Conservation (phyloP, 2,797 vertebrate genomes). For the Ctenochaetus hawaiiensis region DNA sequence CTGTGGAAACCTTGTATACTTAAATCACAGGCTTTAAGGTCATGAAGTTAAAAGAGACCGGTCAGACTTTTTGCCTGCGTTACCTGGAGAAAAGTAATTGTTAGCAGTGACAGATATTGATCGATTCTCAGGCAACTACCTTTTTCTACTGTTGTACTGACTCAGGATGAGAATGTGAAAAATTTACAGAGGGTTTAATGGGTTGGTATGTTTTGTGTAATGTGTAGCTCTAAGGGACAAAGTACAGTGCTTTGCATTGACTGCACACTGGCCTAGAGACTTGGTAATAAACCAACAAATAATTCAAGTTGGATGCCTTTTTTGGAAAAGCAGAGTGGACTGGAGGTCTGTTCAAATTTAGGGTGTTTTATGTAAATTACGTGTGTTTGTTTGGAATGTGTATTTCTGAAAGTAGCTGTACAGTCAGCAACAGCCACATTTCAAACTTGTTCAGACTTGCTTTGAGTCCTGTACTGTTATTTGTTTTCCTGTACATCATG, state of each 20-base stretch:
- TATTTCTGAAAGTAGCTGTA: neutral
- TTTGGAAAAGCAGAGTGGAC: slow-evolving; percentile 11
- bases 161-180: neutral
- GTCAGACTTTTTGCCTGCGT: neutral
- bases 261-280: neutral
- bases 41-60: neutral
- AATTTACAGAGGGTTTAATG: slow-evolving; percentile 5
- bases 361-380: neutral
- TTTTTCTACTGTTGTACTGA: neutral
- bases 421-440: neutral
- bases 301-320: neutral
- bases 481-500: slow-evolving; percentile 2
- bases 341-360: slow-evolving; percentile 20
- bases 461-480: neutral
- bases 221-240: neutral
- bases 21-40: neutral
- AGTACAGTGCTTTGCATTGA: neutral
- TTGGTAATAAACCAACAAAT: neutral
- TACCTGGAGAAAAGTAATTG: neutral
- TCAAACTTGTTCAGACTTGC: slow-evolving; percentile 38
- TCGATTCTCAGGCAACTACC: neutral
- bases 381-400: neutral
- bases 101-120: no score
- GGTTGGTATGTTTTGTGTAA: slow-evolving; percentile 2
- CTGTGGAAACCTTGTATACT: neutral